phyloP scores from a whole-genome alignment of 2,113 vertebrate species.

The Lepisosteus osseus region DNA sequence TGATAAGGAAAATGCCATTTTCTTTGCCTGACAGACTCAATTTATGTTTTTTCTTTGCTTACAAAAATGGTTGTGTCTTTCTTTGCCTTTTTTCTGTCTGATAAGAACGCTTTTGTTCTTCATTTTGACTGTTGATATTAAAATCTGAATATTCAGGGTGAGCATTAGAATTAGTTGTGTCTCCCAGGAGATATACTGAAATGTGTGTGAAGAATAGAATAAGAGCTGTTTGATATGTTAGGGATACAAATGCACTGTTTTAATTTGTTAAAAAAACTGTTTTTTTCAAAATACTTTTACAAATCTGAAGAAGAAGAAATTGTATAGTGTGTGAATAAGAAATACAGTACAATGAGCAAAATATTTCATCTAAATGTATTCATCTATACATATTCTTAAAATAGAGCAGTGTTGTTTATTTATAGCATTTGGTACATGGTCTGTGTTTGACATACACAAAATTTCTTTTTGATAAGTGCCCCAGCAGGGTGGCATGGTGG shows the following conservation, averaged over 20 bases:
- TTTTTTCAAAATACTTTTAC: conserved; percentile 17
- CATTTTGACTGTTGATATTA: neutral
- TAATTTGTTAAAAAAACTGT: neutral
- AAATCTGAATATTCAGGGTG: neutral
- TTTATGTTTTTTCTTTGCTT: too few species aligned
- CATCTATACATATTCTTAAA: neutral
- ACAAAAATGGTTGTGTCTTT: too few species aligned
- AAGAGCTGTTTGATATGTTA: neutral
- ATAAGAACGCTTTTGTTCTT: too few species aligned
- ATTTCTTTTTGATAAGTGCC: too few species aligned
- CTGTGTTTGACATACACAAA: too few species aligned
- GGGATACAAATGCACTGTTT: neutral
- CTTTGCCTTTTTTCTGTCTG: too few species aligned
- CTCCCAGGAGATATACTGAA: neutral
- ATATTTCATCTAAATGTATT: neutral
- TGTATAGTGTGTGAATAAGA: neutral
- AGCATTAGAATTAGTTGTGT: neutral
- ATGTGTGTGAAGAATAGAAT: neutral
- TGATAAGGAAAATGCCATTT: too few species aligned
- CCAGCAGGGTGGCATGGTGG: too few species aligned
- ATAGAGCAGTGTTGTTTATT: too few species aligned
- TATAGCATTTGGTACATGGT: too few species aligned
- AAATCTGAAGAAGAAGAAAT: conserved; percentile 8
- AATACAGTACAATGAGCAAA: too few species aligned
- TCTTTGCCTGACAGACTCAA: too few species aligned